Evolutionary conservation across 1,140 invertebrate genomes (phyloP).

Genomic region (Saccostrea cuccullata): DNA sequence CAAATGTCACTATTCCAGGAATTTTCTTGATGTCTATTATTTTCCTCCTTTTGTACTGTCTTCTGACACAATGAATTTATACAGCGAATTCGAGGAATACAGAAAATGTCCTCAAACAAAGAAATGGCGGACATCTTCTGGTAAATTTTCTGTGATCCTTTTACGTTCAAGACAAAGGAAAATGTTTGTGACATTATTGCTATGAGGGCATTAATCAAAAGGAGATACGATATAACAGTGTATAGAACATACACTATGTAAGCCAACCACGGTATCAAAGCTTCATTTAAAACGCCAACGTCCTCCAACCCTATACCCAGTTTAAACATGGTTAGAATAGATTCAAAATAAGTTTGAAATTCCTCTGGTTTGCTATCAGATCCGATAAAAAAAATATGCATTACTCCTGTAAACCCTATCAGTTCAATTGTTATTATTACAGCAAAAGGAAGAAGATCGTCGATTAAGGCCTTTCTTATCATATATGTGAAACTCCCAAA

Average conservation of each 20-base stretch:
- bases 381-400: conserved; percentile 61
- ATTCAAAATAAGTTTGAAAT: conserved; percentile 50
- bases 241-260: conserved; percentile 62
- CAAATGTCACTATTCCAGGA: conserved; percentile 36
- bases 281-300: conserved; percentile 57
- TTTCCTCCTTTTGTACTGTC: no score
- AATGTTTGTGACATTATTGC: conserved; percentile 72
- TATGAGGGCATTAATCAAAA: conserved; percentile 68
- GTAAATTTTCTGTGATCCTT: conserved; percentile 61
- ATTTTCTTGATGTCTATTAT: no score
- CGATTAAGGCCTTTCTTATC: conserved; percentile 58
- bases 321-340: conserved; percentile 65
- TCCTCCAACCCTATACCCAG: conserved; percentile 67
- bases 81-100: neutral
- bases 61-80: neutral
- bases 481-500: conserved; percentile 65
- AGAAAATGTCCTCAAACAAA: conserved; percentile 65
- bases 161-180: conserved; percentile 56
- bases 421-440: conserved; percentile 60
- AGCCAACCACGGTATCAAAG: conserved; percentile 57
- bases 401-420: conserved; percentile 62
- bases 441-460: conserved; percentile 59
- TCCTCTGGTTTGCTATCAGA: conserved; percentile 29
- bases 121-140: conserved; percentile 66
- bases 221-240: conserved; percentile 63